Evolutionary conservation across 92 coral and sea anemone species (phyloP).

Genomic region (Pocillopora meandrina): DNA sequence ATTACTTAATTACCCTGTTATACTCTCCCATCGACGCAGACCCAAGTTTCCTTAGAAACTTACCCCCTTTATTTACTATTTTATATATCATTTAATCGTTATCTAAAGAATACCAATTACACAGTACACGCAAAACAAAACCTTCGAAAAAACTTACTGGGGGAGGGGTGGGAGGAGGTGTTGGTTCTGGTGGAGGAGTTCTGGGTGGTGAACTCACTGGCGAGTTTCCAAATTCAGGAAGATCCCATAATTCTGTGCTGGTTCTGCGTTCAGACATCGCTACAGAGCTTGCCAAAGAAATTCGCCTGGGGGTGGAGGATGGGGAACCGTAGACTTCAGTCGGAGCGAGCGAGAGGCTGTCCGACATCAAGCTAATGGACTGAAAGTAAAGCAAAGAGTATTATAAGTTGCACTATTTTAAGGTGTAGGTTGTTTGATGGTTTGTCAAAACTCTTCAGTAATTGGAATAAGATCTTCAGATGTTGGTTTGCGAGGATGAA

Average conservation of each 20-base stretch:
- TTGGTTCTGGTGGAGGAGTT: constrained; percentile 96
- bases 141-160: constrained; percentile 51
- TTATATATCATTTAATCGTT: no score
- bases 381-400: constrained; percentile 17
- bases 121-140: neutral
- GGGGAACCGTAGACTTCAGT: constrained; percentile 93
- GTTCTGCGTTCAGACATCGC: constrained; percentile 51
- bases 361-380: constrained; percentile 83
- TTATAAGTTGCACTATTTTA: no score
- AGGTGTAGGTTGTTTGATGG: no score
- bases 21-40: no score
- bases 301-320: constrained; percentile 78
- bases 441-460: no score
- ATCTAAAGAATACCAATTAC: neutral
- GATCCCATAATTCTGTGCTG: constrained; percentile 65
- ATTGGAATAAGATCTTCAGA: no score
- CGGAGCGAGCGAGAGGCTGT: constrained; percentile 92
- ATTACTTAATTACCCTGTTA: no score
- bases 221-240: constrained; percentile 93
- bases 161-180: constrained; percentile 94
- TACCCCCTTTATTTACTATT: no score
- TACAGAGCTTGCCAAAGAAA: constrained; percentile 72
- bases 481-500: no score
- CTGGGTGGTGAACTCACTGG: constrained; percentile 97
- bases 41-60: no score